Base-by-base conservation (phyloP, 53 echinoderm and acorn worm genomes). In the Zoroaster sp. region DNA sequence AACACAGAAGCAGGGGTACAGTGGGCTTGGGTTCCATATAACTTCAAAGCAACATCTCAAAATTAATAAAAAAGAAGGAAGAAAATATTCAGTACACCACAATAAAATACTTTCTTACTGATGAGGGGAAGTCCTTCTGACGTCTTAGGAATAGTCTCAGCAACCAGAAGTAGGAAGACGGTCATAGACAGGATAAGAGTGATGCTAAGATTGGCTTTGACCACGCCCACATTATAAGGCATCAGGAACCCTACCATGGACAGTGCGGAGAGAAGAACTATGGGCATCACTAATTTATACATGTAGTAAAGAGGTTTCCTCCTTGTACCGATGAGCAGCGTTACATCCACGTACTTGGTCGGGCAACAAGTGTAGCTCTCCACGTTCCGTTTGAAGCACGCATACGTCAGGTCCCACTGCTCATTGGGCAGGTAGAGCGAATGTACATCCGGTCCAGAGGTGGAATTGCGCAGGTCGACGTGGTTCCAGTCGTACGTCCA, bases 171-270 rank as follows among this genome's bases (percentile, higher is more conserved):
- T 39, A 99, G 74, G 88, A 99, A 99, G 54, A 99, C 96, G 23
- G 96, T 99, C 96, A 99, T 94, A 13, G 96, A 96, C 12, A 99
- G 87, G 66, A 96, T 96, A 43, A 99, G 92, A 45, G 96, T 99
- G 68, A 99, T 90, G 78, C 99, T 94, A 17, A 99, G 91, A 70
- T 93, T 96, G 30, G 99, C 99, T 73, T 99, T 99, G 91, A 99
- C 96, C 35, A 99, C 99, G 8, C 96, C 99, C 40, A 99, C 96
- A 53, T 96, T 99, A 87, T 99, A 99, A 63, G 99, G 99, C 99
- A 99, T 99, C 34, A 96, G 89, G 75, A 99, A 99, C 1, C 99
- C 99, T 43, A 99, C 95, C 94, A 99, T 95, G 30, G 99, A 99
- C 65, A 99, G 82, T 36, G 90, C 96, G 5, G 96, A 96, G 38